Evolutionary conservation across 2,888 invertebrate genomes (phyloP).

Genomic region (Tholera decimalis): DNA sequence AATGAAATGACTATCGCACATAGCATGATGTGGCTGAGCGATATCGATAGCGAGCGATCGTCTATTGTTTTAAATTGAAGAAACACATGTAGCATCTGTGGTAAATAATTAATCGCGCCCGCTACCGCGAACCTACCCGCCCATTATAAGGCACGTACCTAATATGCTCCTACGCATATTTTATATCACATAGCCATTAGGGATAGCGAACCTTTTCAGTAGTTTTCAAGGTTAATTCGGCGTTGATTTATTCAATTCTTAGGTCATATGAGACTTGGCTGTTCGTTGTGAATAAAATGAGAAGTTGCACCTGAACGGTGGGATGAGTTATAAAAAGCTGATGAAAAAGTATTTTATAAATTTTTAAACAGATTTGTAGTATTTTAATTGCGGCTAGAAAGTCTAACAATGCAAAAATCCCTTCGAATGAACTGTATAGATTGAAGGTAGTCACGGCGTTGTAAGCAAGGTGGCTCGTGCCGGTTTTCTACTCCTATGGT

Average conservation of each 20-base stretch:
- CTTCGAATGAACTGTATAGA: too few species aligned
- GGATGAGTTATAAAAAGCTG: background rate
- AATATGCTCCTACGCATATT: slow-evolving; percentile 51
- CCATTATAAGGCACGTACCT: slow-evolving; percentile 15
- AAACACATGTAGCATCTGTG: too few species aligned
- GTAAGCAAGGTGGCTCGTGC: too few species aligned
- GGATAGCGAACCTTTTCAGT: slow-evolving; percentile 40
- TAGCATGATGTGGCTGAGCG: too few species aligned
- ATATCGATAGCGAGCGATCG: background rate
- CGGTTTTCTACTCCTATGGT: too few species aligned
- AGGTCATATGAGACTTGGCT: background rate
- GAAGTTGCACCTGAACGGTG: background rate
- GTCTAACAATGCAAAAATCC: too few species aligned
- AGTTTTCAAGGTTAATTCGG: slow-evolving; percentile 45
- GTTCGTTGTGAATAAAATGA: background rate
- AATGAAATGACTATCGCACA: too few species aligned
- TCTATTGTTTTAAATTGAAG: background rate
- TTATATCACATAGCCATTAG: slow-evolving; percentile 46
- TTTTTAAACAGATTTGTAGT: background rate
- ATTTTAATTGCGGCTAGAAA: too few species aligned
- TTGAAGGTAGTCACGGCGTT: too few species aligned
- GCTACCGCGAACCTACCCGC: background rate
- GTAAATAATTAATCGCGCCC: background rate
- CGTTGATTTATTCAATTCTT: slow-evolving; percentile 37
- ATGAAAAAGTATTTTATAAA: background rate